phyloP scores from a whole-genome alignment of 2,113 vertebrate genomes.

The Bos taurus region ARS-UCD2.0 NC_037345.1:5978501-5979000 shows the following conservation, averaged over 20 bases:
- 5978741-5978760: not conserved
- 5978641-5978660: not conserved
- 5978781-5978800: not conserved
- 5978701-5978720: not conserved
- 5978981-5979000: accelerated
- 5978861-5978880: not conserved
- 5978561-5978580: not conserved
- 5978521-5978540: not conserved
- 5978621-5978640: accelerated
- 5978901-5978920: too few species aligned
- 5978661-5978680: not conserved
- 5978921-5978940: not conserved
- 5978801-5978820: not conserved
- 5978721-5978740: not conserved
- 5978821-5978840: accelerated
- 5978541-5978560: not conserved
- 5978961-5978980: not conserved
- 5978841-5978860: not conserved
- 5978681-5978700: not conserved
- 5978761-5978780: not conserved
- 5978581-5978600: not conserved
- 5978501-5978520: not conserved
- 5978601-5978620: not conserved
- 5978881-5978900: not conserved
- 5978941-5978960: not conserved